Percentiles rank a stretch among this genome's conserved stretches.
Evolutionary conservation across 2,888 invertebrate species (phyloP).

Genomic region (Neocrepidodera transversa): DNA sequence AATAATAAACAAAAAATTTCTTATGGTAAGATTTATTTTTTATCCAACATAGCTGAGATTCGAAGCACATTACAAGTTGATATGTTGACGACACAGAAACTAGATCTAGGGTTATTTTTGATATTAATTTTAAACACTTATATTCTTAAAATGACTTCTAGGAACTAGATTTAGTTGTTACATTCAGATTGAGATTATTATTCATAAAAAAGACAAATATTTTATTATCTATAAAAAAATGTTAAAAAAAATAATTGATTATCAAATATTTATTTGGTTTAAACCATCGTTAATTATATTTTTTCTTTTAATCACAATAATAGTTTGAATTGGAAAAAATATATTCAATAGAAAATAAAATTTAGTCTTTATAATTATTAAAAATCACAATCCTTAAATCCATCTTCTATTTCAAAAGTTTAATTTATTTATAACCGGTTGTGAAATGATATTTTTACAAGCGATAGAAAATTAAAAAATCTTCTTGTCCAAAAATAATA

Average conservation of each 20-base stretch:
- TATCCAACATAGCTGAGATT: constrained; percentile 29
- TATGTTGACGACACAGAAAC: constrained; percentile 59
- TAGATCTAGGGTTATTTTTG: constrained; percentile 45
- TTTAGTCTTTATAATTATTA: too few relatives aligned
- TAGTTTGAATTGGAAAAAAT: too few relatives aligned
- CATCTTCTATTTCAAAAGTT: background rate
- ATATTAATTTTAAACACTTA: constrained; percentile 28
- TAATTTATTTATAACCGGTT: too few relatives aligned
- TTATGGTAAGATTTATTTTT: constrained; percentile 28
- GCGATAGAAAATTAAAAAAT: background rate
- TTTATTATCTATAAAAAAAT: too few relatives aligned
- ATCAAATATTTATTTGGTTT: too few relatives aligned
- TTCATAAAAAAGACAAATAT: background rate
- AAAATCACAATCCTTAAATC: background rate
- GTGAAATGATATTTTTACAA: background rate
- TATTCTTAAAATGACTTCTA: constrained; percentile 53
- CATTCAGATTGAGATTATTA: constrained; percentile 24
- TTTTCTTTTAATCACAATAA: too few relatives aligned
- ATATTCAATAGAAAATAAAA: too few relatives aligned
- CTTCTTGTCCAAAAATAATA: too few relatives aligned
- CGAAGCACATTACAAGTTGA: constrained; percentile 53
- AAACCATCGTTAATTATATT: too few relatives aligned
- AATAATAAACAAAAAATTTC: background rate
- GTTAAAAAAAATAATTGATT: too few relatives aligned
- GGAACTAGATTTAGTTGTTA: constrained; percentile 51